phyloP scores from a whole-genome alignment of 2,888 invertebrate species.

The Salticus scenicus region DNA sequence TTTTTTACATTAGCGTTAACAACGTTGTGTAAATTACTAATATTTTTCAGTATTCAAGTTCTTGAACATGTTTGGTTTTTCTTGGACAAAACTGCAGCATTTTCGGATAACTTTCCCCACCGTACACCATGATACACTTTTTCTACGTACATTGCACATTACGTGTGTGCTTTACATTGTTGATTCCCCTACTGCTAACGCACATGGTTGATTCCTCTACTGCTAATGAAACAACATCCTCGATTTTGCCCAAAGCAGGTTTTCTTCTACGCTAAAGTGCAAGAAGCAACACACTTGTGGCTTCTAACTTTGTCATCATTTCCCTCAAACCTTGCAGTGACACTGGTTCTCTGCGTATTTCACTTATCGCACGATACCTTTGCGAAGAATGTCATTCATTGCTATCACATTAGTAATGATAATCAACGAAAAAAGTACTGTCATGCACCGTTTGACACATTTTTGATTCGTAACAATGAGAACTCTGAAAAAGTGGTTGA shows the following conservation, averaged over 20 bases:
- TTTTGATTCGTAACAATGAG: too few species aligned
- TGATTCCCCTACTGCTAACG: slow-evolving; percentile 25
- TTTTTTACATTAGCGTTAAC: too few species aligned
- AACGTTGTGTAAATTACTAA: too few species aligned
- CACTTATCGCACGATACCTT: too few species aligned
- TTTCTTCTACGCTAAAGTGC: neutral
- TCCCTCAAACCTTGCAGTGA: neutral
- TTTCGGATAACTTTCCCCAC: slow-evolving; percentile 2
- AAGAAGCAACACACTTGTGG: neutral
- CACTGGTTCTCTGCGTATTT: neutral
- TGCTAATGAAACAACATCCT: slow-evolving; percentile 23
- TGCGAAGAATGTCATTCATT: neutral
- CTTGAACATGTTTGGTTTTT: neutral
- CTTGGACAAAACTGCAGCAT: neutral
- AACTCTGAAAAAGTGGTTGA: too few species aligned
- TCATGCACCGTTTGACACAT: too few species aligned
- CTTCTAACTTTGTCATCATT: too few species aligned
- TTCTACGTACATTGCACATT: neutral
- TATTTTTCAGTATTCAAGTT: too few species aligned
- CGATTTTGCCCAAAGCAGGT: neutral
- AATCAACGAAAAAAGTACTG: too few species aligned
- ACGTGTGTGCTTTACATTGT: slow-evolving; percentile 27
- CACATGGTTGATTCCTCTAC: too few species aligned
- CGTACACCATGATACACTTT: neutral
- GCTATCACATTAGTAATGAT: too few species aligned